Conservation (phyloP, 2,888 invertebrate species). For the Deroplatys truncata region DNA sequence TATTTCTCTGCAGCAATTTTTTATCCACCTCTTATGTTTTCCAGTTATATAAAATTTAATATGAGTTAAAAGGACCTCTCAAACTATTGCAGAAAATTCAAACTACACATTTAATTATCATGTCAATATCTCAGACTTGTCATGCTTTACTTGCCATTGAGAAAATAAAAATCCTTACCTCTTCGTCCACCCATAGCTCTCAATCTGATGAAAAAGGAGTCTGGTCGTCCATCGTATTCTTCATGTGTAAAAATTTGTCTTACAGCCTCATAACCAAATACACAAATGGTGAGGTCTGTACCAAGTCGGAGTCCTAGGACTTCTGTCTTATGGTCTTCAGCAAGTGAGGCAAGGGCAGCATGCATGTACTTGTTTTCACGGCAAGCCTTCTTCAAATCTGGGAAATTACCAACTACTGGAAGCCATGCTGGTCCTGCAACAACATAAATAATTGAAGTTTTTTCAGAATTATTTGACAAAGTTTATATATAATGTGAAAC, state of each 20-base stretch:
- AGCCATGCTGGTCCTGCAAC: constrained; percentile 47
- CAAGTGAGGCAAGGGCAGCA: constrained; percentile 48
- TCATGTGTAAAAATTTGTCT: constrained; percentile 53
- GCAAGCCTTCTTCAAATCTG: constrained; percentile 41
- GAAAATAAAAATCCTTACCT: not conserved
- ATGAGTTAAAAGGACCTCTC: too few species aligned
- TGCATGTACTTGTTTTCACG: constrained; percentile 49
- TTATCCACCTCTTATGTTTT: too few species aligned
- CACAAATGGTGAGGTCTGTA: constrained; percentile 50
- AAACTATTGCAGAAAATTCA: too few species aligned
- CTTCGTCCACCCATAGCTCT: constrained; percentile 57
- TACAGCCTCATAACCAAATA: constrained; percentile 51
- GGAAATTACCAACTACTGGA: constrained; percentile 47
- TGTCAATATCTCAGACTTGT: too few species aligned
- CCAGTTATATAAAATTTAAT: too few species aligned
- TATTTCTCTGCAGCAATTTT: too few species aligned
- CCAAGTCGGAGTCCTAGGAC: constrained; percentile 57
- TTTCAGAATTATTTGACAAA: not conserved
- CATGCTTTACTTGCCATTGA: too few species aligned
- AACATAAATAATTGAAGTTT: not conserved
- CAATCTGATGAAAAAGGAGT: constrained; percentile 59
- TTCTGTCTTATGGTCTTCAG: constrained; percentile 48
- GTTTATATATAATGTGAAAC: not conserved
- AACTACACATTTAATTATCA: too few species aligned
- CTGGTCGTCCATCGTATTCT: constrained; percentile 61